Evolutionary conservation across 2,888 invertebrate species (phyloP).

Genomic region (Euproctis similis): DNA sequence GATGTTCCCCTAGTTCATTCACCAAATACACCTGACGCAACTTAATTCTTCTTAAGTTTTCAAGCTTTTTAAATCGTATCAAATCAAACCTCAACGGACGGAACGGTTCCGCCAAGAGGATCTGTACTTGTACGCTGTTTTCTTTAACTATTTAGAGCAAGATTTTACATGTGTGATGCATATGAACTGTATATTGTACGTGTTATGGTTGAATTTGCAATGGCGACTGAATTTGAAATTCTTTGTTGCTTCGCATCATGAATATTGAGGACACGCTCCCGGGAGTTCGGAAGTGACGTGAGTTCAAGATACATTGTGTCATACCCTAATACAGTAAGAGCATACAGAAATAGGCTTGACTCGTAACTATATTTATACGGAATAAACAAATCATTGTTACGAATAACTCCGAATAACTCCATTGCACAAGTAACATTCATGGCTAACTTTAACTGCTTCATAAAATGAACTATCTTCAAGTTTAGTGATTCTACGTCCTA

Average conservation of each 20-base stretch:
- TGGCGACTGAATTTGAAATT: slow-evolving; percentile 5
- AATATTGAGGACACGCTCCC: slow-evolving; percentile 44
- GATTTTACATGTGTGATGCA: slow-evolving; percentile 1
- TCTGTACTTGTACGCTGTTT: slow-evolving; percentile 18
- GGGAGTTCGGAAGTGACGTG: slow-evolving; percentile 41
- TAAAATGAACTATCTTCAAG: too few species aligned
- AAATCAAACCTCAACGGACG: slow-evolving; percentile 29
- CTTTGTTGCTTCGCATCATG: slow-evolving; percentile 33
- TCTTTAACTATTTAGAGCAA: slow-evolving; percentile 25
- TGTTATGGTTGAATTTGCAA: slow-evolving; percentile 10
- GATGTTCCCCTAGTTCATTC: too few species aligned
- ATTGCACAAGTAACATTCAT: too few species aligned
- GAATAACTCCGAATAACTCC: too few species aligned
- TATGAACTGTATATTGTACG: slow-evolving; percentile 3
- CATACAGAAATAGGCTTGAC: slow-evolving; percentile 33
- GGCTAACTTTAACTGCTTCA: too few species aligned
- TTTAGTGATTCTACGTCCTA: too few species aligned
- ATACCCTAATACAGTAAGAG: slow-evolving; percentile 37
- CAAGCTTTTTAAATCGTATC: slow-evolving; percentile 31
- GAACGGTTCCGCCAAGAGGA: slow-evolving; percentile 21
- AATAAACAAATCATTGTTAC: not conserved
- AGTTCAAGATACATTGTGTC: slow-evolving; percentile 34
- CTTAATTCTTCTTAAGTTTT: too few species aligned
- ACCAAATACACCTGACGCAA: too few species aligned
- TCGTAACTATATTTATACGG: slow-evolving; percentile 2